Base-by-base conservation (phyloP, 2,888 invertebrate species). In the Drosophila rubida region DNA sequence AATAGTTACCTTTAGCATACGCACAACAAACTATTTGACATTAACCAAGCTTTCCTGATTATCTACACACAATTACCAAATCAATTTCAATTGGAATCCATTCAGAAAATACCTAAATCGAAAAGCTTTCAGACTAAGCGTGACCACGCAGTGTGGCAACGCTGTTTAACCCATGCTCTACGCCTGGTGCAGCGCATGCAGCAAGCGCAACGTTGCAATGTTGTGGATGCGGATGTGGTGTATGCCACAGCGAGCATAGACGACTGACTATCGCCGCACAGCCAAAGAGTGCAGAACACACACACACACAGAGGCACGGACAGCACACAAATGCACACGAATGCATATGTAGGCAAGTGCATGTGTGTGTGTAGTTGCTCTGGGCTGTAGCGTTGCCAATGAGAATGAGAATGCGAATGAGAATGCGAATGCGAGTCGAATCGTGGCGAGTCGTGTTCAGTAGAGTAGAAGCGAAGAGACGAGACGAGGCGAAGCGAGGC, bases 161-260 rank as follows among this genome's bases (percentile, higher is more conserved):
- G n/a, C 45, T 44, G 44, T 1, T 11, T 41, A 48, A 22, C 35
- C 44, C 59, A 46, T 42, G 48, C 59, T 48, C 19, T 1, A 5
- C 9, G 35, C 2, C 6, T 7, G 13, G 13, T 14, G 32, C 35
- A 37, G 13, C 13, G 14, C n/a, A 19, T 41, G 41, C n/a, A 19
- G 19, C 53, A 27, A 27, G 30, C 27, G 14, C 41, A 63, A 55
- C 53, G n/a, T 35, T 53, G 42, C 63, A 45, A 50, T 67, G 60
- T 65, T 75, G 57, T 70, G 67, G 62, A 77, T 76, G 69, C 61
- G 80, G 75, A 84, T 82, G 72, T 84, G 75, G 77, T 77, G 69
- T 80, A 59, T 74, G 61, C 69, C 73, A 80, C 73, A 73, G 67
- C 78, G 64, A 27, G 46, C 50, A 51, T 25, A 32, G 22, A 19